These are phyloP conservation scores for Apteryx mantelli DNA, from an alignment of 2,113 vertebrate species.

Conservation along the genomic window DNA sequence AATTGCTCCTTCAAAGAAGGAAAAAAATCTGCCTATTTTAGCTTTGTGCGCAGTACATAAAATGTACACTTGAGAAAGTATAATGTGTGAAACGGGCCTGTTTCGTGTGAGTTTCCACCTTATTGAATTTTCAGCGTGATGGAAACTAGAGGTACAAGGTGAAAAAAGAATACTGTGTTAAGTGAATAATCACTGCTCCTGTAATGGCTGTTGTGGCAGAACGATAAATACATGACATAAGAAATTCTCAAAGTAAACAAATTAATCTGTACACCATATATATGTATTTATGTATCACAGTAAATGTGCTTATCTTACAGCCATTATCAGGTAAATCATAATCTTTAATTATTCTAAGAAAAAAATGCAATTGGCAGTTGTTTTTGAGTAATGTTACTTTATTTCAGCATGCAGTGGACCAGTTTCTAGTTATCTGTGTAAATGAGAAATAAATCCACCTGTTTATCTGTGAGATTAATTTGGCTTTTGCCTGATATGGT, in stretches of 20 bases:
- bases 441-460: background rate
- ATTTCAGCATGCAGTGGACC: background rate
- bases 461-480: background rate
- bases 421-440: background rate
- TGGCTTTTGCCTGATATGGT: background rate
- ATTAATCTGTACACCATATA: background rate
- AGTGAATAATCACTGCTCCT: background rate
- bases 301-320: background rate
- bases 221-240: background rate
- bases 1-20: conserved; percentile 25
- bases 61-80: background rate
- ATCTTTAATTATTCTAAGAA: background rate
- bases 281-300: background rate
- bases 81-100: background rate
- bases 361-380: background rate
- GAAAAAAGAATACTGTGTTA: background rate
- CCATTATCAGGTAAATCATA: background rate
- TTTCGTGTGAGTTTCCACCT: background rate
- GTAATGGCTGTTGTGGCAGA: background rate
- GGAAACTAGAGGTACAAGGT: background rate
- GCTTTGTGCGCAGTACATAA: background rate
- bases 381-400: background rate
- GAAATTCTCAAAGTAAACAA: background rate
- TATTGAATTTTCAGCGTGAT: background rate
- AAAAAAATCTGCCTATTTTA: conserved; percentile 12